Evolutionary conservation across 2,888 invertebrate species (phyloP).

Genomic region (Cheilosia urbana): DNA sequence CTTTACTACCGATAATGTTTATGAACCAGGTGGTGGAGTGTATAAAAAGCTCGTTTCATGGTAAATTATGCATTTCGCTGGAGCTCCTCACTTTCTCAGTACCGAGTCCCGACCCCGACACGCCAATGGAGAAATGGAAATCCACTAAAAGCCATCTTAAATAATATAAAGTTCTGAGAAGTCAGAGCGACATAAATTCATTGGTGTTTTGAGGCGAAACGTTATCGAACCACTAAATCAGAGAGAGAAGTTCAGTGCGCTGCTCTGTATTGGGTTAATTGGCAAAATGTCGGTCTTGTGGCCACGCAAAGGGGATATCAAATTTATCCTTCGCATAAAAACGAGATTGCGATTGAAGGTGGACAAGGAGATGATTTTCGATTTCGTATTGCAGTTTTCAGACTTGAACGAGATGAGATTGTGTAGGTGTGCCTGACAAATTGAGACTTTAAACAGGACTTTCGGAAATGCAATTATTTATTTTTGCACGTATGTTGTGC

Average conservation of each 20-base stretch:
- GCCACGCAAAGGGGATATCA: not conserved
- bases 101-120: slow-evolving; percentile 10
- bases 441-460: too few species aligned
- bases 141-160: slow-evolving; percentile 64
- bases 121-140: not conserved
- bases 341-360: too few species aligned
- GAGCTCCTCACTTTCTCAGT: too few species aligned
- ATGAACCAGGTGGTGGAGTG: slow-evolving; percentile 67
- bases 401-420: too few species aligned
- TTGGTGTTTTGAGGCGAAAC: slow-evolving; percentile 39
- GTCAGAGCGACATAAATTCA: slow-evolving; percentile 37
- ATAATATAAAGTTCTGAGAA: slow-evolving; percentile 54
- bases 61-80: slow-evolving; percentile 53
- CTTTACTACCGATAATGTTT: slow-evolving; percentile 67
- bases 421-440: too few species aligned
- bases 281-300: slow-evolving; percentile 25
- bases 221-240: slow-evolving; percentile 48
- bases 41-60: slow-evolving; percentile 63
- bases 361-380: too few species aligned
- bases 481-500: too few species aligned
- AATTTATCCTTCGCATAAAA: too few species aligned
- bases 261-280: slow-evolving; percentile 27
- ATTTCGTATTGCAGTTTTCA: too few species aligned
- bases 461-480: too few species aligned
- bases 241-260: not conserved